Evolutionary conservation across 2,113 vertebrate genomes (phyloP), one percentile per base, ranked within the genome.

Genomic region (Alces alces): DNA sequence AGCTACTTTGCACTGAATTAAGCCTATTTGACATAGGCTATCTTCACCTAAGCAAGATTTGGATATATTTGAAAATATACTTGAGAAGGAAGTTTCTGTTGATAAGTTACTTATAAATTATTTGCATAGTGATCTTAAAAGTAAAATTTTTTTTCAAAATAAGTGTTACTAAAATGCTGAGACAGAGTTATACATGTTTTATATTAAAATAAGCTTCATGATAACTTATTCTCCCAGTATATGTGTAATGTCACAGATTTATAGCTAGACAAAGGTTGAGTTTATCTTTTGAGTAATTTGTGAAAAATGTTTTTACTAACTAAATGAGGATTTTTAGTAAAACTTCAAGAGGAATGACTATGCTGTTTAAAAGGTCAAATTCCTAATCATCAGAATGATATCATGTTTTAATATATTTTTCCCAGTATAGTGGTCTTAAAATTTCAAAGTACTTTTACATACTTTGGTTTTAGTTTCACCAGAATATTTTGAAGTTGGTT

Each of bases 1-100:
- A 95, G 13, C 16, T 85, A 33, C 43, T 93, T 86, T 93, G 61
- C 66, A 50, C 78, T 83, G 86, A 70, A 92, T 93, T 89, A 95
- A 96, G 54, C 55, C 54, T 95, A 45, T 80, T 83, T 86, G 70
- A 89, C 36, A 85, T 28, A 50, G 54, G 33, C 19, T 91, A 96
- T 92, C 97, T 96, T 95, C n/a, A 83, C 15, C 27, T 83, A 33
- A 70, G 61, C 9, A 84, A 64, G 30, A 95, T 45, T 91, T 82
- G 64, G 16, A 7, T 76, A 15, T 87, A 76, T 89, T 95, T 70
- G 60, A 95, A 70, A 94, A 79, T 78, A 93, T 83, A 57, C 19
- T 64, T 92, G 25, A 28, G 21, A 45, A 90, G 17, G 52, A 47
- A 82, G 39, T 80, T 85, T 84, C 85, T 95, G 14, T 95, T 85